phyloP scores from a whole-genome alignment of 2,888 invertebrate species.

The Diaprepes abbreviatus region DNA sequence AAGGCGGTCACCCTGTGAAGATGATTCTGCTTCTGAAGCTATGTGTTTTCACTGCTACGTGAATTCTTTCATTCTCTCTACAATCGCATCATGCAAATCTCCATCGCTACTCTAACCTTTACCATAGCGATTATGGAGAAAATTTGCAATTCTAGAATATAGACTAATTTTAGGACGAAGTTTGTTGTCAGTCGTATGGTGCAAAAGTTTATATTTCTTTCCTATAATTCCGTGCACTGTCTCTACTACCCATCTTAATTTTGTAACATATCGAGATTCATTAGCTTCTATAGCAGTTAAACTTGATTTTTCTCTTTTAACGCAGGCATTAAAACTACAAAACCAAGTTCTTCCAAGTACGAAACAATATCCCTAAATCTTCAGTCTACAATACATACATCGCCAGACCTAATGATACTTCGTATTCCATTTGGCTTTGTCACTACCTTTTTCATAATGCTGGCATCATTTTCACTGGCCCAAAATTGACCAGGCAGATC shows the following conservation, averaged over 20 bases:
- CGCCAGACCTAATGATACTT: neutral
- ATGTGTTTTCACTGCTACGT: too few relatives aligned
- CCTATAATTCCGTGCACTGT: neutral
- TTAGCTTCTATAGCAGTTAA: neutral
- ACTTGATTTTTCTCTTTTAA: neutral
- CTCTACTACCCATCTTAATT: conserved; percentile 10
- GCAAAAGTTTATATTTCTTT: neutral
- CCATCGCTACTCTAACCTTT: neutral
- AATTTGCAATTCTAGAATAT: neutral
- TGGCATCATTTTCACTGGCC: neutral
- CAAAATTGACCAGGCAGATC: neutral
- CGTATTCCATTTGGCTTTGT: neutral
- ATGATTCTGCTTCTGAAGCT: too few relatives aligned
- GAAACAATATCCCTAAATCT: conserved; percentile 1
- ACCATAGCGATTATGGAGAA: neutral
- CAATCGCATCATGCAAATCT: neutral
- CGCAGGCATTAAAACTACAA: neutral
- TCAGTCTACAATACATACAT: neutral
- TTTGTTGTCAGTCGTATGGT: neutral
- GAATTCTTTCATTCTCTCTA: too few relatives aligned
- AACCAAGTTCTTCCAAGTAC: neutral
- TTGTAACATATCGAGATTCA: neutral
- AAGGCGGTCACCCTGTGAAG: too few relatives aligned
- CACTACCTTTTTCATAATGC: neutral
- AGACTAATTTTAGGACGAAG: neutral